These are phyloP conservation scores for Drosophila rhopaloa DNA, from an alignment of 1,140 invertebrate species.

Conservation along the genomic window DNA sequence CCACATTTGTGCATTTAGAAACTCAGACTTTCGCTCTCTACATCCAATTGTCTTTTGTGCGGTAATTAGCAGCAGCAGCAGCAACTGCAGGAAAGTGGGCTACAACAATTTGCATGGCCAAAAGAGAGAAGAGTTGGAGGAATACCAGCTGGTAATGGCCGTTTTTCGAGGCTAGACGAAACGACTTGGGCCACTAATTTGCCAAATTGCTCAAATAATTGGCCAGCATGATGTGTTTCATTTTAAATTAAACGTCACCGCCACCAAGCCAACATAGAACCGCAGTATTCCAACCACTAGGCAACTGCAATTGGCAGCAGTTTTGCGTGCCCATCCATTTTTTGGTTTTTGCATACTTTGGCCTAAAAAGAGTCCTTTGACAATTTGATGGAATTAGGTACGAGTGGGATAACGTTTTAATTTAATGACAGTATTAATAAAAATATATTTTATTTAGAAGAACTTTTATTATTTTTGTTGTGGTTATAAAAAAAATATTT, in stretches of 20 bases:
- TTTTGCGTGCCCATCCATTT: slow-evolving; percentile 41
- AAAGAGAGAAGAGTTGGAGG: neutral
- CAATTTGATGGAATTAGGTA: neutral
- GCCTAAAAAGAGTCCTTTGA: slow-evolving; percentile 2
- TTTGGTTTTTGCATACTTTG: slow-evolving; percentile 15
- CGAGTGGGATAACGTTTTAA: too few relatives aligned
- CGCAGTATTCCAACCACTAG: slow-evolving; percentile 26
- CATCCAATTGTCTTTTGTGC: slow-evolving; percentile 33
- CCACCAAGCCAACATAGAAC: slow-evolving; percentile 33
- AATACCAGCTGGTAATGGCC: slow-evolving; percentile 59
- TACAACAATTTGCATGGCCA: slow-evolving; percentile 43
- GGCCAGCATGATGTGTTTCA: slow-evolving; percentile 70
- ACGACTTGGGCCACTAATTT: slow-evolving; percentile 69
- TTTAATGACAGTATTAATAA: too few relatives aligned
- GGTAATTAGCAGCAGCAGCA: slow-evolving; percentile 53
- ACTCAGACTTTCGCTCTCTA: slow-evolving; percentile 24
- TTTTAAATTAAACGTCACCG: slow-evolving; percentile 71
- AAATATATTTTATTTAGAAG: too few relatives aligned
- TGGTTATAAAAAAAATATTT: too few relatives aligned
- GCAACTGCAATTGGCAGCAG: slow-evolving; percentile 69
- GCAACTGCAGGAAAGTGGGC: slow-evolving; percentile 53
- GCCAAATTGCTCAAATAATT: slow-evolving; percentile 77
- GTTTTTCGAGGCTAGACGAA: slow-evolving; percentile 44
- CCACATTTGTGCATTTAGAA: slow-evolving; percentile 22
- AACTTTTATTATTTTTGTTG: too few relatives aligned